These are phyloP conservation scores for Lutjanus erythropterus DNA, from an alignment of 2,113 vertebrate species.

Conservation along the genomic window DNA sequence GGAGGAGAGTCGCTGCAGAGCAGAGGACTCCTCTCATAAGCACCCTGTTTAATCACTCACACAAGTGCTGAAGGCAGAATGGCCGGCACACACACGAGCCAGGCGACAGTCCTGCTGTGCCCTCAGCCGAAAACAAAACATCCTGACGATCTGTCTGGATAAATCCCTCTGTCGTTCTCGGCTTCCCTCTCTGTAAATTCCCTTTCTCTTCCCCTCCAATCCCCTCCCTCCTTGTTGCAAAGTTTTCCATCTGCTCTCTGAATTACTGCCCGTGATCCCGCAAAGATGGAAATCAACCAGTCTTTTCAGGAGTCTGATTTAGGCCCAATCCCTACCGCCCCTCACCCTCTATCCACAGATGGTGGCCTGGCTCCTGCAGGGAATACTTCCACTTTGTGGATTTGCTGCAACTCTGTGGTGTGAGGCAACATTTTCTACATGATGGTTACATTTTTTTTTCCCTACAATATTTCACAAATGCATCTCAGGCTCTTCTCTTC, in stretches of 20 bases:
- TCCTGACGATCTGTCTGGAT: slow-evolving; percentile 46
- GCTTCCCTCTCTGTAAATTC: slow-evolving; percentile 12
- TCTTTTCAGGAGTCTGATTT: slow-evolving; percentile 66
- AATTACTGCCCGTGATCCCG: slow-evolving; percentile 66
- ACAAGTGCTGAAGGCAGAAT: slow-evolving; percentile 38
- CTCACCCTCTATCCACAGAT: slow-evolving; percentile 48
- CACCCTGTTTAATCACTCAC: slow-evolving; percentile 58
- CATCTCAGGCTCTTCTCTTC: slow-evolving; percentile 7
- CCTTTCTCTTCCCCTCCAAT: neutral
- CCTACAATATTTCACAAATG: slow-evolving; percentile 26
- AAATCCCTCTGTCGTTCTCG: slow-evolving; percentile 47
- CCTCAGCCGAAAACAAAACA: slow-evolving; percentile 62
- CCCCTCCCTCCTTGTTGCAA: slow-evolving; percentile 48
- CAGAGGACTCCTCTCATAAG: slow-evolving; percentile 56
- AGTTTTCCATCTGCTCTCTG: slow-evolving; percentile 75
- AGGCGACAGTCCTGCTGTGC: slow-evolving; percentile 35
- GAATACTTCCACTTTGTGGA: slow-evolving; percentile 59
- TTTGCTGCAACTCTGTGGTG: slow-evolving; percentile 29
- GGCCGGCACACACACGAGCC: slow-evolving; percentile 29
- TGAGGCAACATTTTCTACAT: slow-evolving; percentile 37
- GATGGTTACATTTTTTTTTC: slow-evolving; percentile 1
- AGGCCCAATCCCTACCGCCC: slow-evolving; percentile 37
- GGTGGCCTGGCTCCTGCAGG: slow-evolving; percentile 62
- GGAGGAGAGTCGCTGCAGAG: slow-evolving; percentile 39
- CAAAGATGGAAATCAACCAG: slow-evolving; percentile 72